These are phyloP conservation scores for Harmothoe impar DNA, from an alignment of 2,888 invertebrate genomes.

Conservation along the genomic window DNA sequence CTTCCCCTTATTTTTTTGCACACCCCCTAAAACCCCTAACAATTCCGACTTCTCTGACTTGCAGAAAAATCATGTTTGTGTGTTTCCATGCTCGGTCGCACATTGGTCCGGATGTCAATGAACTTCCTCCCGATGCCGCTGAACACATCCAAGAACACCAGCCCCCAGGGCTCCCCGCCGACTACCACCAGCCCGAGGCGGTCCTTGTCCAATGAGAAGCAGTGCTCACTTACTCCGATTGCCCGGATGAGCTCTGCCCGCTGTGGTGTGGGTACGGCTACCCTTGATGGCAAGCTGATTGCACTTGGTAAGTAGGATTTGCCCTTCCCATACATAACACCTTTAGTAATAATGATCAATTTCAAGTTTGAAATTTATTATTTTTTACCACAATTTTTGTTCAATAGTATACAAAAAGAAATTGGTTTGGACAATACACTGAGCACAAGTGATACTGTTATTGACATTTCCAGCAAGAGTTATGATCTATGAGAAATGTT, in stretches of 20 bases:
- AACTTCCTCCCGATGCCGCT: constrained; percentile 75
- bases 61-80: constrained; percentile 84
- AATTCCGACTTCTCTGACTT: not conserved
- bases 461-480: no score
- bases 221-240: constrained; percentile 62
- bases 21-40: no score
- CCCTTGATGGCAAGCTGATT: constrained; percentile 88
- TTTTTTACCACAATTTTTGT: not conserved
- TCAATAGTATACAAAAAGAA: not conserved
- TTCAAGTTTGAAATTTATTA: not conserved
- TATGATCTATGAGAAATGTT: no score
- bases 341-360: not conserved
- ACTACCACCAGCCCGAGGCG: constrained; percentile 75
- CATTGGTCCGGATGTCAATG: constrained; percentile 86
- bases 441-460: no score
- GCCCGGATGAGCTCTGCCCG: constrained; percentile 87
- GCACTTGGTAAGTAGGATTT: constrained; percentile 88
- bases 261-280: constrained; percentile 90
- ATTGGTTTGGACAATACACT: no score
- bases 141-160: constrained; percentile 46
- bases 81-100: constrained; percentile 87
- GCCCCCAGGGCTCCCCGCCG: constrained; percentile 75
- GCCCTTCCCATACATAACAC: not conserved
- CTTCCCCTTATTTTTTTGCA: no score
- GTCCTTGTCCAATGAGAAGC: constrained; percentile 69